These are phyloP conservation scores for Gavia stellata DNA, from an alignment of 2,113 vertebrate genomes.

Conservation along the genomic window DNA sequence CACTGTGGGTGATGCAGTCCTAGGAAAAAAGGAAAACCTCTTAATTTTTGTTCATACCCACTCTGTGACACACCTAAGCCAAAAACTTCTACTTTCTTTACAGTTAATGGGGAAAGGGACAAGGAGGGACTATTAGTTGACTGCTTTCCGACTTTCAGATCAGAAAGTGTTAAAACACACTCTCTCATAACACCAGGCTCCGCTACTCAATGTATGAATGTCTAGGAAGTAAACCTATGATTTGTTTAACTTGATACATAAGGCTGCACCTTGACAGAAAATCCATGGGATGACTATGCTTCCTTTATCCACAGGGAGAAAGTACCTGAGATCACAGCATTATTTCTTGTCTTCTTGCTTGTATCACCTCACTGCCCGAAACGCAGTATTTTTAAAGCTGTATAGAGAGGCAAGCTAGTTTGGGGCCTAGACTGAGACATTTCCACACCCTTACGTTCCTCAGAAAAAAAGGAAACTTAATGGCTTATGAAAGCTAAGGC, in stretches of 20 bases:
- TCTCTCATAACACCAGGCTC: neutral
- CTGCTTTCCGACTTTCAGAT: neutral
- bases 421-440: neutral
- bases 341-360: neutral
- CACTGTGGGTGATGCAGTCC: neutral
- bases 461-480: neutral
- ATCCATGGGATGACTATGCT: neutral
- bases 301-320: neutral
- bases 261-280: neutral
- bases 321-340: neutral
- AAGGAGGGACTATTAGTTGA: neutral
- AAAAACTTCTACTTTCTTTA: neutral
- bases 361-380: neutral
- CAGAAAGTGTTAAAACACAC: neutral
- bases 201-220: neutral
- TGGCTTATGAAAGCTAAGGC: neutral
- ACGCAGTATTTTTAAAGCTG: neutral
- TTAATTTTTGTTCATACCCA: neutral
- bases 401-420: neutral
- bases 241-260: neutral
- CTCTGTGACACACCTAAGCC: neutral
- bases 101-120: neutral
- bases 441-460: neutral
- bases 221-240: neutral
- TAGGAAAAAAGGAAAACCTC: neutral